These are phyloP conservation scores for Archilochus colubris DNA, from an alignment of 2,113 vertebrate genomes.

Conservation along the genomic window DNA sequence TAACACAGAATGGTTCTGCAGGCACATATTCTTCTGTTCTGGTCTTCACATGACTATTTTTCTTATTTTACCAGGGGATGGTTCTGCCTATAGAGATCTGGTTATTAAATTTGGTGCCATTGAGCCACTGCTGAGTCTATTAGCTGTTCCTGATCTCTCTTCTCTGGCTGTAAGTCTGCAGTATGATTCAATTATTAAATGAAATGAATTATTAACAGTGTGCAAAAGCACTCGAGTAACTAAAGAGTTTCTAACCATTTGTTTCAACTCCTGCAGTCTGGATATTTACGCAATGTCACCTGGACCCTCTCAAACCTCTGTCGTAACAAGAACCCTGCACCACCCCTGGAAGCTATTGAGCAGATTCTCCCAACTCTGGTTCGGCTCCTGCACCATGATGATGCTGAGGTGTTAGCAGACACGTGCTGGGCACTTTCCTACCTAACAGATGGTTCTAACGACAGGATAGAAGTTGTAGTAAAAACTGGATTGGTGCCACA, in stretches of 20 bases:
- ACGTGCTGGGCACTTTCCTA: constrained; percentile 94
- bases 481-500: constrained; percentile 86
- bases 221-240: background rate
- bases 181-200: background rate
- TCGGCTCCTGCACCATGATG: constrained; percentile 82
- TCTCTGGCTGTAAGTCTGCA: constrained; percentile 83
- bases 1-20: background rate
- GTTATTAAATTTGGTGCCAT: constrained; percentile 91
- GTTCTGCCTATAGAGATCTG: constrained; percentile 86
- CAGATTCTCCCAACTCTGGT: constrained; percentile 88
- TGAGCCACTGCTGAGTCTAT: constrained; percentile 80
- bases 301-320: constrained; percentile 98
- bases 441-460: constrained; percentile 90
- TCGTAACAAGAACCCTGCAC: constrained; percentile 97
- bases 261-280: constrained; percentile 70
- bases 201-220: background rate
- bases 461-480: constrained; percentile 92
- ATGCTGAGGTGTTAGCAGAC: constrained; percentile 86
- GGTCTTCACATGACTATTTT: background rate
- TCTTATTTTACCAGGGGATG: constrained; percentile 81
- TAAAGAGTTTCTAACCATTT: background rate
- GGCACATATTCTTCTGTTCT: background rate
- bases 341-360: constrained; percentile 86
- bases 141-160: constrained; percentile 84
- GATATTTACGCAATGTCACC: constrained; percentile 91